Evolutionary conservation across 92 coral and sea anemone genomes (phyloP), one percentile per base, ranked within the genome.

Genomic region (Epizoanthus fatuus): DNA sequence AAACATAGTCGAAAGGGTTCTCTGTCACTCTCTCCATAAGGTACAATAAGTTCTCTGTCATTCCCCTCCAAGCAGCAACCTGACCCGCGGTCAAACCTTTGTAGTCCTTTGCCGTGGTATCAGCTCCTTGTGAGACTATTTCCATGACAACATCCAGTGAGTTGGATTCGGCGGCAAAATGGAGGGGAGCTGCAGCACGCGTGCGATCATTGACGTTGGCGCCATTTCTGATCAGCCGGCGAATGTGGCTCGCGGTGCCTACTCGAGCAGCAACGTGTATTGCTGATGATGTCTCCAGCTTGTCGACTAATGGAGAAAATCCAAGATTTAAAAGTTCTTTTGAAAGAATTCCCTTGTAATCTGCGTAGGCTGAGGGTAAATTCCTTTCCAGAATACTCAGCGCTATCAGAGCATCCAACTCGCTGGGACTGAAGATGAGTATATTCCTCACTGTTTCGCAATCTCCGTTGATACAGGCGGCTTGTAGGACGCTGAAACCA

Each of bases 91-190:
- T 77, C 7, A 77, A 60, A 4, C 69, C 82, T 15, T 60, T 69
- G 16, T 19, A 40, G 56, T 77, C 58, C 40, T 77, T 77, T n/a
- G 82, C 45, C 47, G 68, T 17, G 37, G 13, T 35, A 25, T 10
- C 38, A 11, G 68, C 68, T n/a, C 68, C 68, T 8, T 63, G 29
- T 2, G 68, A 63, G 13, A 63, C 29, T 25, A 63, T 11, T 13
- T 22, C 40, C 13, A 25, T 63, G 4, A 77, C 82, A 60, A 77
- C 59, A 2, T 59, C 82, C 22, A 59, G 45, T 12, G 39, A 16
- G 54, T 77, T 77, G 70, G 42, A 11, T 69, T 77, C 82, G 17
- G 70, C 82, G 16, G 82, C 82, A 5, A 42, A n/a, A n/a, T 77
- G 82, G 39, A 77, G 82, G 7, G 82, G 59, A 42, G 70, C 5